Conservation (phyloP, 1,140 invertebrate genomes). For the Sinonovacula constricta region DNA sequence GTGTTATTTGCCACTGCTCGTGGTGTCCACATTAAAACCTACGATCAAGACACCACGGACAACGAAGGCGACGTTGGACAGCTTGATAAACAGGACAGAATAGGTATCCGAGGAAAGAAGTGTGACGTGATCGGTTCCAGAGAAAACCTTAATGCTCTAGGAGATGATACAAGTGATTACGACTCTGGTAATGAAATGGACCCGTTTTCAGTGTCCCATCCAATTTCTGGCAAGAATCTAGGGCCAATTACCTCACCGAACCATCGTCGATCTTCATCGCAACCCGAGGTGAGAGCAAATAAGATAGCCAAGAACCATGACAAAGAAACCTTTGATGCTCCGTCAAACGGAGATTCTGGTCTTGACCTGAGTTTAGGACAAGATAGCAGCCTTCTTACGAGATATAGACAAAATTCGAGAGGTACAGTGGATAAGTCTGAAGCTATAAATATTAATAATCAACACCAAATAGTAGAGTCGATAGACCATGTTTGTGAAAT, state of each 20-base stretch:
- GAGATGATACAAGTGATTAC: conserved; percentile 74
- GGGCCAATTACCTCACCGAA: conserved; percentile 23
- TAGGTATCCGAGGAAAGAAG: conserved; percentile 58
- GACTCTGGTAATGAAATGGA: conserved; percentile 72
- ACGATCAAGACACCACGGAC: conserved; percentile 41
- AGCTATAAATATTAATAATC: not conserved
- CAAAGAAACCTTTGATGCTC: conserved; percentile 29
- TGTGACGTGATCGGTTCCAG: conserved; percentile 70
- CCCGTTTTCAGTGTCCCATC: conserved; percentile 67
- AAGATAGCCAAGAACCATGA: conserved; percentile 1
- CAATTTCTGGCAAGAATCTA: conserved; percentile 51
- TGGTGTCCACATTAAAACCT: conserved; percentile 72
- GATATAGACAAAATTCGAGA: not conserved
- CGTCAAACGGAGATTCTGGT: conserved; percentile 65
- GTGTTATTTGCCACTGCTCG: conserved; percentile 75
- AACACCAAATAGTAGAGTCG: not conserved
- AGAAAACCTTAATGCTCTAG: conserved; percentile 49
- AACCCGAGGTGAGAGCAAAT: conserved; percentile 53
- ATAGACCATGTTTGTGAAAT: not conserved
- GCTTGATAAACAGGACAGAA: conserved; percentile 29
- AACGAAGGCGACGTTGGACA: conserved; percentile 47
- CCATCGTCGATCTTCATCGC: conserved; percentile 53
- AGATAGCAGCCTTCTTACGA: not conserved
- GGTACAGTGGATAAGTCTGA: not conserved
- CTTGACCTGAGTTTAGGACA: conserved; percentile 62